Evolutionary conservation across 2,113 vertebrate species (phyloP), one percentile per base, ranked within the genome.

Genomic region (Stegostoma tigrinum): DNA sequence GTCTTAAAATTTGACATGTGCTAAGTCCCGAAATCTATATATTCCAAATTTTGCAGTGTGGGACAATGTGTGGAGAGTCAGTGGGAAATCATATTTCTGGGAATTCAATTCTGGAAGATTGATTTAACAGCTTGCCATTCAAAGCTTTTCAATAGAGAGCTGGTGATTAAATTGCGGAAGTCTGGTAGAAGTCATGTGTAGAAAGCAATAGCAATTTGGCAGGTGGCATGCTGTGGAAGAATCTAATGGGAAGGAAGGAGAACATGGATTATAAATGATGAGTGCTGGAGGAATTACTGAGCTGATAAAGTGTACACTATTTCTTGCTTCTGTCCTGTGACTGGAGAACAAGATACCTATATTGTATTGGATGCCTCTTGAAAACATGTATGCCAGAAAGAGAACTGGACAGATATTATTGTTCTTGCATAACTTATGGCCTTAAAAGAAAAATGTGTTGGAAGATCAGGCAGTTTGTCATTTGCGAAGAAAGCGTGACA

Each of bases 81-180:
- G 67, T 68, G 7, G 94, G 67, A 70, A 95, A 45, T 72, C 67
- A 72, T 24, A 72, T 52, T 72, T 70, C 27, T 61, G 52, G 94
- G 34, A 48, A 52, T 10, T 45, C 42, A 95, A 66, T 95, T 95
- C 94, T 95, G 94, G 89, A 95, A 95, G 94, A 95, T 52, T 48
- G 42, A 72, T 42, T 95, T 72, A 52, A 95, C 75, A 42, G 52
- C 68, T 95, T 95, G 42, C 42, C 68, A 34, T 72, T 19, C 42
- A 72, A 95, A 75, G 68, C 38, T 67, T 42, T 72, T 95, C 45
- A 70, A 70, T 72, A 70, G 38, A 48, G 27, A 75, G 68, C 24
- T 27, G 68, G 42, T 95, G 94, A 95, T 95, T 95, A 95, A 90
- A 34, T 90, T 61, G 48, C 27, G 0, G 86, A 89, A 70, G 66